phyloP scores from a whole-genome alignment of 2,888 invertebrate species.

The Heteromurus nitidus region DNA sequence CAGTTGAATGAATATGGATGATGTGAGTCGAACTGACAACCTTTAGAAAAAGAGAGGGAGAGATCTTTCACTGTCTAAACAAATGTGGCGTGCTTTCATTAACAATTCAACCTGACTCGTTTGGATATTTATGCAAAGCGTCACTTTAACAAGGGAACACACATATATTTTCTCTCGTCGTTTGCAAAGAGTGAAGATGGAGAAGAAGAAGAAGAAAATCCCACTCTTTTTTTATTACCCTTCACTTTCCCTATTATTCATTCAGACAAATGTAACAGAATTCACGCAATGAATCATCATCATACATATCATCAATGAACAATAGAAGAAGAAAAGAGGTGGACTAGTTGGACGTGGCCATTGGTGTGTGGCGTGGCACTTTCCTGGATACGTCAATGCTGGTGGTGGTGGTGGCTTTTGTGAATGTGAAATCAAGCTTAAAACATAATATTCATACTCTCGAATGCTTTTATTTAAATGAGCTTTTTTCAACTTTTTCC shows the following conservation, averaged over 20 bases:
- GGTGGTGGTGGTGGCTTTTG: too few species aligned
- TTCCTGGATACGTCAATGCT: too few species aligned
- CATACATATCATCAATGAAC: conserved; percentile 19
- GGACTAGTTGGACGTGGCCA: background rate
- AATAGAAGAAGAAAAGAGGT: background rate
- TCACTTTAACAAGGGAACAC: background rate
- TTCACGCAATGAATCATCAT: conserved; percentile 30
- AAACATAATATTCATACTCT: background rate
- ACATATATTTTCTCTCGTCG: background rate
- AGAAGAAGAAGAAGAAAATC: background rate
- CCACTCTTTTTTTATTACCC: conserved; percentile 9
- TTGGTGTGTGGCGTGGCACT: too few species aligned
- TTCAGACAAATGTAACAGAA: conserved; percentile 14
- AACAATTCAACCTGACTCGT: background rate
- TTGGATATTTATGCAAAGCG: background rate
- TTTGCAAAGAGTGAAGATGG: too few species aligned
- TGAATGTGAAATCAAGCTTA: background rate
- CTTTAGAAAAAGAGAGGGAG: background rate
- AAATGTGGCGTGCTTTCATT: conserved; percentile 9
- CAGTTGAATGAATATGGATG: conserved; percentile 12
- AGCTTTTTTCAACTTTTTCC: conserved; percentile 25
- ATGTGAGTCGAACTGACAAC: background rate
- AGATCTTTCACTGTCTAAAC: conserved; percentile 4
- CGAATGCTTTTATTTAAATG: conserved; percentile 32
- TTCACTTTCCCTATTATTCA: conserved; percentile 26